Evolutionary conservation across 2,113 vertebrate genomes (phyloP), one percentile per base, ranked within the genome.

Genomic region (Eulacestoma nigropectus): DNA sequence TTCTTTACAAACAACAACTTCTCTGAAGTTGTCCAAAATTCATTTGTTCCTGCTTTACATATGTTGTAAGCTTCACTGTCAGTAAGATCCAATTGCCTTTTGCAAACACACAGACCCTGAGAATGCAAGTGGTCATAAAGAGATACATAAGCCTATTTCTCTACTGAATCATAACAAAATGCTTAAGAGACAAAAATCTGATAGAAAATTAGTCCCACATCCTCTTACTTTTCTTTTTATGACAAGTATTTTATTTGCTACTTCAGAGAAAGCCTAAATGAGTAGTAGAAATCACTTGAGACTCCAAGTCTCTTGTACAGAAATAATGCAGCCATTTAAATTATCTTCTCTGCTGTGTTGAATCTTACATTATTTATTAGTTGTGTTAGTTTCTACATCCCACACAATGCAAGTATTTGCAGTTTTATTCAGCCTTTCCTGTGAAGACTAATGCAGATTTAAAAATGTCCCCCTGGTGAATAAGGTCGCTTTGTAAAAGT

Each of bases 331-430:
- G 80, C 39, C 56, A 93, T 95, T 96, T 93, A 96, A 97, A 96
- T 96, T 97, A 83, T 85, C 78, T 84, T 94, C 80, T 37, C 10
- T 86, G 72, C 62, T 80, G 77, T 70, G 73, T 39, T 91, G 95
- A 95, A 82, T 89, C 37, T 78, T 96, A 90, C 93, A 98, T 97
- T 97, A 97, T 97, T 97, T 97, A 97, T 97, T 94, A 97, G 80
- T 83, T 93, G 56, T 72, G 65, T 95, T 92, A 94, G 90, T 79
- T 93, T 94, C 69, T 87, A 65, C 22, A 44, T 75, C 73, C 56
- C 69, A 82, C 2, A 1, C 53, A 94, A 93, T 70, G 87, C 70
- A 96, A 81, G 41, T 90, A 86, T 90, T 84, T 53, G n/a, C 39
- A 83, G 70, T 74, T 90, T 97, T 93, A 89, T 89, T 44, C 62